Percentiles rank a stretch among this genome's conserved stretches.
These are phyloP conservation scores for Pristionchus mayeri DNA, from an alignment of 2,888 invertebrate species.

Conservation along the genomic window DNA sequence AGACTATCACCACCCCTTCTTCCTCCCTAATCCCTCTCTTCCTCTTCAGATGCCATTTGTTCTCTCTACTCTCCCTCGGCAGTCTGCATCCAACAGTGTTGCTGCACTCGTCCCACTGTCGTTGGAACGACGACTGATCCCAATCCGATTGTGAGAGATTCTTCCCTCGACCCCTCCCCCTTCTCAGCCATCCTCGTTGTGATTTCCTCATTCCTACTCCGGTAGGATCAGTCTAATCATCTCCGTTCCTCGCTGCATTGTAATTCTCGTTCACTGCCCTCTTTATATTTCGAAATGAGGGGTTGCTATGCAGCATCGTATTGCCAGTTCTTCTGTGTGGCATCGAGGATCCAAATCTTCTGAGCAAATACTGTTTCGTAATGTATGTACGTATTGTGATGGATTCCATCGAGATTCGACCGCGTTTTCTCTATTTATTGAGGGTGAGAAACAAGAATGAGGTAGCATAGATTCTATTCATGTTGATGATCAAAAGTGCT, in stretches of 20 bases:
- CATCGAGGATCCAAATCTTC: no score
- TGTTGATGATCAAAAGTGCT: neutral
- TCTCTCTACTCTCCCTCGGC: slow-evolving; percentile 3
- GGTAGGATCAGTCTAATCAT: neutral
- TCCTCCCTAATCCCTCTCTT: neutral
- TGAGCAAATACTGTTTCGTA: neutral
- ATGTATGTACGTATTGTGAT: neutral
- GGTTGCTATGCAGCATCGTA: no score
- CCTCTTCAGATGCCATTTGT: slow-evolving; percentile 36
- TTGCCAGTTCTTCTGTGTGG: no score
- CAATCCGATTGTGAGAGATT: slow-evolving; percentile 37
- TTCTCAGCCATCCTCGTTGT: neutral
- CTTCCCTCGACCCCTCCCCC: neutral
- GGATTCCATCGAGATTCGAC: slow-evolving; percentile 14
- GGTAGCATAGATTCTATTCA: neutral
- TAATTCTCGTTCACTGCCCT: no score
- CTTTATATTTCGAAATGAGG: no score
- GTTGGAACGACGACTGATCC: slow-evolving; percentile 29
- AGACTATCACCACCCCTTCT: no score
- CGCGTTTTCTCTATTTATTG: neutral
- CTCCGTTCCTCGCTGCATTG: no score
- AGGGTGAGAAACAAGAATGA: no score
- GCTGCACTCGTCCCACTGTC: slow-evolving; percentile 8
- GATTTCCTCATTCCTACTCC: neutral
- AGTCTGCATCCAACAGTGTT: slow-evolving; percentile 42